These are phyloP conservation scores for Prolemur simus DNA, from an alignment of 2,113 vertebrate genomes.

Conservation along the genomic window DNA sequence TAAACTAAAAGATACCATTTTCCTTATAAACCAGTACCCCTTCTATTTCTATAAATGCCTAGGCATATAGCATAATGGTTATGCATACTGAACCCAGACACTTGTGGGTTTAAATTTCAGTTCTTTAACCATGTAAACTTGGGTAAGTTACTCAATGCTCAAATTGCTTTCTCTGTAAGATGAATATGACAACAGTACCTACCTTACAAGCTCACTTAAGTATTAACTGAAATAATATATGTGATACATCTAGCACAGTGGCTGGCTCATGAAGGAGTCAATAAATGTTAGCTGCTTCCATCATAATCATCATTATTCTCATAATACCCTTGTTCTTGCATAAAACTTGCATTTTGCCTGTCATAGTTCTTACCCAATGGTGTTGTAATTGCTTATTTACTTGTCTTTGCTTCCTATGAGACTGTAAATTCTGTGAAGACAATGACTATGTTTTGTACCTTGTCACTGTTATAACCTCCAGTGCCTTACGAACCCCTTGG, in stretches of 20 bases:
- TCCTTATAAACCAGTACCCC: not conserved
- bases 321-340: not conserved
- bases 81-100: not conserved
- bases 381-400: not conserved
- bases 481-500: not conserved
- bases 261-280: not conserved
- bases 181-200: not conserved
- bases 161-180: not conserved
- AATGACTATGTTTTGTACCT: not conserved
- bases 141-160: not conserved
- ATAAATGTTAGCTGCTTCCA: not conserved
- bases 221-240: not conserved
- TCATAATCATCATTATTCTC: not conserved
- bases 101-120: not conserved
- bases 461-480: not conserved
- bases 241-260: not conserved
- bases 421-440: not conserved
- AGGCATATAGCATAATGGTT: not conserved
- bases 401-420: not conserved
- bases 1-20: conserved; percentile 19
- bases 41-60: not conserved
- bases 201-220: not conserved
- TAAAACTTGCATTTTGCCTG: not conserved
- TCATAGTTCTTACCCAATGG: not conserved
- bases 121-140: not conserved